Evolutionary conservation across 2,113 vertebrate genomes (phyloP), one percentile per base, ranked within the genome.

Genomic region (Desmodus rotundus): DNA sequence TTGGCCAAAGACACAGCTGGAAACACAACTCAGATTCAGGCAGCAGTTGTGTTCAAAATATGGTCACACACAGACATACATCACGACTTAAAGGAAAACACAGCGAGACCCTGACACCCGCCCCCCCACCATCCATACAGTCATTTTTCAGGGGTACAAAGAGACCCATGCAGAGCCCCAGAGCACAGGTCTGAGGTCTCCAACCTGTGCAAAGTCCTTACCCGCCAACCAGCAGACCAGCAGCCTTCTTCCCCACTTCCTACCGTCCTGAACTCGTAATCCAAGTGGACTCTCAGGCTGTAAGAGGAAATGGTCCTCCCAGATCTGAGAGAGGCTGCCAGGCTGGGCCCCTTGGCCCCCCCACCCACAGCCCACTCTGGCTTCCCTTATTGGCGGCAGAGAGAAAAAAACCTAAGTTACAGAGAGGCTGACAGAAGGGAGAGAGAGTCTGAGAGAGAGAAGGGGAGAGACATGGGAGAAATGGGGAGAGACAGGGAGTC

Each of bases 241-340:
- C 56, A 24, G 81, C 67, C 38, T 56, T 63, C 77, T 43, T 76
- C 28, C 56, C 33, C 5, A 7, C 24, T 41, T 73, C 8, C 28
- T 41, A 61, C 56, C 0, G 87, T 87, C 63, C 76, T 81, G 82
- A 81, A 45, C 43, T 61, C 7, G 68, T 82, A 95, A 97, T 93
- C 73, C 26, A 33, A 96, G 93, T 68, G 91, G 50, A 89, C 83
- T 92, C 70, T 31, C 0, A n/a, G 70, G 87, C 80, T 68, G 26
- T 50, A 58, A 92, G 89, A 95, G 95, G 96, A 97, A 97, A 97
- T 87, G 91, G 67, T 41, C 19, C 15, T 91, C 90, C 77, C 86
- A 36, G 92, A 82, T 90, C 47, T 13, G 22, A 91, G 93, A 80
- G 54, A 93, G 13, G 74, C 94, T 85, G 95, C 92, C 96, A 96